Conservation (phyloP, 2,888 invertebrate genomes). For the Protonemura montana region DNA sequence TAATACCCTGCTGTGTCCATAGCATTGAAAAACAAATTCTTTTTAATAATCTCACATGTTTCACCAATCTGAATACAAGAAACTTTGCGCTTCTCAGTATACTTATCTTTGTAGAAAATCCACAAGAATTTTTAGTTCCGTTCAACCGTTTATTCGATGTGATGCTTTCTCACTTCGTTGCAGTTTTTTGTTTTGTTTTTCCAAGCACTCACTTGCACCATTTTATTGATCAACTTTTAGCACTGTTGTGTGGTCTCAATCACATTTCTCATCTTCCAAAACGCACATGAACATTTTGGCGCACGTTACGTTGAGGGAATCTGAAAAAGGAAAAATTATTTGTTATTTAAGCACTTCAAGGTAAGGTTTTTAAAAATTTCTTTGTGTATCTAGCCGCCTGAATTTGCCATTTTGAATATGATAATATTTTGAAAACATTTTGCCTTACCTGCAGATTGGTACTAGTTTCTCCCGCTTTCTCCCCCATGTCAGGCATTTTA, state of each 20-base stretch:
- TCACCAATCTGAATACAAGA: not conserved
- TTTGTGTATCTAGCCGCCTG: too few species aligned
- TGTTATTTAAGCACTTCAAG: too few species aligned
- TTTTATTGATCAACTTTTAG: not conserved
- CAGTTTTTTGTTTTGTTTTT: not conserved
- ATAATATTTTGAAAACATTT: too few species aligned
- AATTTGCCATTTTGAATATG: too few species aligned
- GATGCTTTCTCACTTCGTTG: not conserved
- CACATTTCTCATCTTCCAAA: slow-evolving; percentile 66
- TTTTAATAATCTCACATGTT: not conserved
- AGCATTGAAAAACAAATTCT: not conserved
- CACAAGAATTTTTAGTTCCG: not conserved
- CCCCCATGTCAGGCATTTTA: too few species aligned
- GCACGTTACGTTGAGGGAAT: slow-evolving; percentile 74
- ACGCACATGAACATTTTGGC: slow-evolving; percentile 85
- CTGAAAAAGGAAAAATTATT: slow-evolving; percentile 55
- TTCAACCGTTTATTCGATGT: not conserved
- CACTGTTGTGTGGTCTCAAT: slow-evolving; percentile 18
- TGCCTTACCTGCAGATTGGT: too few species aligned
- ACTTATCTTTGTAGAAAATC: not conserved
- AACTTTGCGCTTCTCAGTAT: not conserved
- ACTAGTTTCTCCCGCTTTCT: too few species aligned
- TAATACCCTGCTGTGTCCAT: slow-evolving; percentile 29
- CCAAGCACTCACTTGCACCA: not conserved
- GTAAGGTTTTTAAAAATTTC: too few species aligned